These are phyloP conservation scores for Gadus macrocephalus DNA, from an alignment of 2,113 vertebrate species.

Conservation along the genomic window DNA sequence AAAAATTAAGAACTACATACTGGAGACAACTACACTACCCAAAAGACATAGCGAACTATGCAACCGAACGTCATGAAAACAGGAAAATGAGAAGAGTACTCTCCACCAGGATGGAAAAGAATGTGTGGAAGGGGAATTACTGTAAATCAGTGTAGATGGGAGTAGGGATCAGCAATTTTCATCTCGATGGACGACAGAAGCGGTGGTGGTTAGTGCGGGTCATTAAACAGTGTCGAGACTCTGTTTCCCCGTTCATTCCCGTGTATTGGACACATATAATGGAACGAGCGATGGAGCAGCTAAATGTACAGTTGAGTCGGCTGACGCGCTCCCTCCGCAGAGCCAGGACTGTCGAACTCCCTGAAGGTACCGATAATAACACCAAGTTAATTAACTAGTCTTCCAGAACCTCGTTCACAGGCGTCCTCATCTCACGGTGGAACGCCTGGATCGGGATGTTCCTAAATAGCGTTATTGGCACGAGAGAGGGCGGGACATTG, in stretches of 20 bases:
- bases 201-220: neutral
- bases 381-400: neutral
- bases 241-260: slow-evolving; percentile 14
- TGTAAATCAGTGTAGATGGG: slow-evolving; percentile 10
- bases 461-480: too few relatives aligned
- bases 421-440: neutral
- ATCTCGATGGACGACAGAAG: slow-evolving; percentile 48
- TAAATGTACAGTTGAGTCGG: slow-evolving; percentile 83
- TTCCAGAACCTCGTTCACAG: neutral
- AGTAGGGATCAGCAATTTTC: too few relatives aligned
- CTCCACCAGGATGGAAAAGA: slow-evolving; percentile 13
- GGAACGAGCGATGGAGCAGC: slow-evolving; percentile 98
- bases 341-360: slow-evolving; percentile 94
- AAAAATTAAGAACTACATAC: too few relatives aligned
- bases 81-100: neutral
- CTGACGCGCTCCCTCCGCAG: slow-evolving; percentile 92
- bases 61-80: slow-evolving; percentile 70
- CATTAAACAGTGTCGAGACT: slow-evolving; percentile 21
- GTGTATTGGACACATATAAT: slow-evolving; percentile 74
- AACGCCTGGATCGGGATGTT: too few relatives aligned
- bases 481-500: too few relatives aligned
- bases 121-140: slow-evolving; percentile 11
- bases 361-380: slow-evolving; percentile 75
- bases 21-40: slow-evolving; percentile 66
- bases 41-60: slow-evolving; percentile 41